Evolutionary conservation across 1,140 invertebrate genomes (phyloP).

Genomic region (Ostrea denselamellosa): DNA sequence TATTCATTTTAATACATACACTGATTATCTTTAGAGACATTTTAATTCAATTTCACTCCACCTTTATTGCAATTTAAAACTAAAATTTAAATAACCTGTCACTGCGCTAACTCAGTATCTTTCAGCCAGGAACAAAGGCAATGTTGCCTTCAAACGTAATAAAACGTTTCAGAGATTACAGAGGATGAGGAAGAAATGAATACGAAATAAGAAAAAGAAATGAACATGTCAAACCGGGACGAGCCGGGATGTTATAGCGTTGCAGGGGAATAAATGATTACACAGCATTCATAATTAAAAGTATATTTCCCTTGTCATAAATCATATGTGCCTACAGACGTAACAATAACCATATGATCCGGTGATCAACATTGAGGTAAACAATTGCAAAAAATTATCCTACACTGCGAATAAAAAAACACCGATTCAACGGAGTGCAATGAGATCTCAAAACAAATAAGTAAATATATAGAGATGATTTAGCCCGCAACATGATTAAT

Average conservation of each 20-base stretch:
- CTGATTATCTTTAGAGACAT: not conserved
- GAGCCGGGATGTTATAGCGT: conserved; percentile 33
- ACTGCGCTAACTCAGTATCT: not conserved
- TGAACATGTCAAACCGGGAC: conserved; percentile 37
- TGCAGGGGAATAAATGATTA: conserved; percentile 35
- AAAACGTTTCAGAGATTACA: conserved; percentile 36
- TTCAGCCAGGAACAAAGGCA: not conserved
- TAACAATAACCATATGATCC: conserved; percentile 33
- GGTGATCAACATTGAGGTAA: conserved; percentile 26
- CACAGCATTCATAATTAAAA: conserved; percentile 36
- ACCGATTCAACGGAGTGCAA: conserved; percentile 7
- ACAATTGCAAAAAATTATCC: conserved; percentile 25
- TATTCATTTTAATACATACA: not conserved
- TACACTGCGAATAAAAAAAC: conserved; percentile 29
- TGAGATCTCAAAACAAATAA: conserved; percentile 34
- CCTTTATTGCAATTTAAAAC: not conserved
- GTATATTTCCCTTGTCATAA: conserved; percentile 32
- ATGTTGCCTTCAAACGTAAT: not conserved
- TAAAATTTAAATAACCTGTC: conserved; percentile 1
- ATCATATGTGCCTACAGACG: conserved; percentile 12
- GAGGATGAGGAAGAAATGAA: not conserved
- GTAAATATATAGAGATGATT: conserved; percentile 35
- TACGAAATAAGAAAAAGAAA: conserved; percentile 34
- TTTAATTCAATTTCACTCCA: not conserved
- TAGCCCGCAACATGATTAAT: conserved; percentile 29